A percentile compares a stretch with the other conserved stretches of the same genome.
Evolutionary conservation across 2,113 vertebrate genomes (phyloP).

Genomic region (Plestiodon gilberti): DNA sequence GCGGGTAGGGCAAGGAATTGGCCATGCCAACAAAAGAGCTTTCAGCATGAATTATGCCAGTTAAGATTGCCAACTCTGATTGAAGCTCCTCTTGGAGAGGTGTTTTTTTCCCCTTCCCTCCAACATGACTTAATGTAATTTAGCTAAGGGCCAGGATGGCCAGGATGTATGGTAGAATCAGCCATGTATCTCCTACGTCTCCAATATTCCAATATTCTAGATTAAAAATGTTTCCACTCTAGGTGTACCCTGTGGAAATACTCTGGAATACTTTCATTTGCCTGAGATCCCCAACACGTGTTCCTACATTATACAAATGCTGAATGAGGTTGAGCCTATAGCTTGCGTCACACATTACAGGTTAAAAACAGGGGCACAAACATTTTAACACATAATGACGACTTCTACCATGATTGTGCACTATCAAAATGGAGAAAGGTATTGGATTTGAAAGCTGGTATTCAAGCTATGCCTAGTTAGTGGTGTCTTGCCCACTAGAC

Average conservation of each 20-base stretch:
- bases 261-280: background rate
- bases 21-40: background rate
- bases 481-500: slow-evolving; percentile 37
- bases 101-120: too few relatives aligned
- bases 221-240: background rate
- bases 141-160: too few relatives aligned
- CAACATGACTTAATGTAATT: too few relatives aligned
- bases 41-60: background rate
- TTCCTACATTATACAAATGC: background rate
- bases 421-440: background rate
- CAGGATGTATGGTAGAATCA: background rate
- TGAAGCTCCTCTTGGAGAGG: too few relatives aligned
- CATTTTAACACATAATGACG: background rate
- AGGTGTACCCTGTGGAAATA: background rate
- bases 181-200: background rate
- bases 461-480: slow-evolving; percentile 16
- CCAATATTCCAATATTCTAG: background rate
- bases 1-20: background rate
- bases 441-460: slow-evolving; percentile 3
- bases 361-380: background rate
- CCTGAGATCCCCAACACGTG: too few relatives aligned
- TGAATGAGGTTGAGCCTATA: background rate
- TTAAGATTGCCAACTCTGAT: too few relatives aligned
- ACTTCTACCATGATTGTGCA: background rate
- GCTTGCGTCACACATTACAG: background rate